These are phyloP conservation scores for Amblyjoppa fuscipennis DNA, from an alignment of 2,888 invertebrate genomes.

Conservation along the genomic window DNA sequence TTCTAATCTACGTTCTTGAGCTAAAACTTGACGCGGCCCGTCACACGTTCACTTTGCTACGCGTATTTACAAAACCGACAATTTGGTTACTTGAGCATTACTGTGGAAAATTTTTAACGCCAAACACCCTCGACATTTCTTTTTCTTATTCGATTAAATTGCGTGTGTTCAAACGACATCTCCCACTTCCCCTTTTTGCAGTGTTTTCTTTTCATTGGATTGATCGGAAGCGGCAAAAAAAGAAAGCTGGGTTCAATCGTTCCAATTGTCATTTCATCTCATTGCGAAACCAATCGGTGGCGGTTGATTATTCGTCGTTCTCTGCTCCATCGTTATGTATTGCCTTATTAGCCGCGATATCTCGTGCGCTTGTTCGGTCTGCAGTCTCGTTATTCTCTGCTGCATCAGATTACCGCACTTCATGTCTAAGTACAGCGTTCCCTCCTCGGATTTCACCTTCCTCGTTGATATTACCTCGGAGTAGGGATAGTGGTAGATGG, in stretches of 20 bases:
- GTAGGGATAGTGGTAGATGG: conserved; percentile 96
- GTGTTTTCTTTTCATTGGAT: background rate
- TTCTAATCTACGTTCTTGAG: conserved; percentile 62
- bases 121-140: conserved; percentile 11
- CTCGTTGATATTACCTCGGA: conserved; percentile 98
- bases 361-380: conserved; percentile 99
- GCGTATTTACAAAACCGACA: conserved; percentile 70
- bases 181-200: conserved; percentile 61
- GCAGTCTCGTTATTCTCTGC: conserved; percentile 97
- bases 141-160: background rate
- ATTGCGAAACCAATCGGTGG: conserved; percentile 79
- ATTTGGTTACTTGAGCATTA: conserved; percentile 71
- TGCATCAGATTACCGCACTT: conserved; percentile 98
- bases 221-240: conserved; percentile 51
- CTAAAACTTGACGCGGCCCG: conserved; percentile 41
- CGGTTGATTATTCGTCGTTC: conserved; percentile 82
- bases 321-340: conserved; percentile 96
- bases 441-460: conserved; percentile 96
- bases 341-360: conserved; percentile 98
- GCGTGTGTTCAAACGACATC: conserved; percentile 22
- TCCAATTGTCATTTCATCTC: conserved; percentile 77
- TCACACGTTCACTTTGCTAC: conserved; percentile 55
- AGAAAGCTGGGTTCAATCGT: conserved; percentile 43
- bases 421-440: conserved; percentile 97
- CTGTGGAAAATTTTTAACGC: conserved; percentile 38